These are phyloP conservation scores for Bombus ignitus DNA, from an alignment of 1,140 invertebrate species.

Conservation along the genomic window DNA sequence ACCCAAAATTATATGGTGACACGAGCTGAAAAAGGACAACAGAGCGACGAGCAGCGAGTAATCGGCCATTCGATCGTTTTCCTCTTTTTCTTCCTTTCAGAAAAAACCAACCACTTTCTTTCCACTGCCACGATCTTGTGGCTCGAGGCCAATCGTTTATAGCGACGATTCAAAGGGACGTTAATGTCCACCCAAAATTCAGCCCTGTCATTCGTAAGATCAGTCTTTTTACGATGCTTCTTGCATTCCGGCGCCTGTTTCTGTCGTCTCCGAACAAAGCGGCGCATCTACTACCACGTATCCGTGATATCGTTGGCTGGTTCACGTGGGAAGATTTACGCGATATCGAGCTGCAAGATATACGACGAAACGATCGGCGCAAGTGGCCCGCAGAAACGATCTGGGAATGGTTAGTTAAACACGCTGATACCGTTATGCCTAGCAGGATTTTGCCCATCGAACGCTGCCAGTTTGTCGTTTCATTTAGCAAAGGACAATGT, in stretches of 20 bases:
- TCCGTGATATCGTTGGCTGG: not conserved
- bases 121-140: not conserved
- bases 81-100: not conserved
- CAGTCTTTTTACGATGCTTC: too few relatives aligned
- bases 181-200: slow-evolving; percentile 17
- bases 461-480: not conserved
- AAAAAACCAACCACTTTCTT: not conserved
- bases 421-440: not conserved
- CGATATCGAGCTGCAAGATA: not conserved
- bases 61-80: slow-evolving; percentile 47
- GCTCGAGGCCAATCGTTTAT: slow-evolving; percentile 6
- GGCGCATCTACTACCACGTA: not conserved
- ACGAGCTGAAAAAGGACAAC: not conserved
- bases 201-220: not conserved
- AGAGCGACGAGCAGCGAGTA: not conserved
- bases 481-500: not conserved
- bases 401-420: slow-evolving; percentile 16
- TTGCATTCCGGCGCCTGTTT: not conserved
- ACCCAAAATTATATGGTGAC: not conserved
- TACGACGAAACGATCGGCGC: slow-evolving; percentile 5
- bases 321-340: slow-evolving; percentile 3
- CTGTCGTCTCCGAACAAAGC: not conserved
- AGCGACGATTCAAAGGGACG: not conserved
- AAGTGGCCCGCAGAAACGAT: not conserved
- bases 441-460: not conserved